A percentile compares a stretch with the other conserved stretches of the same genome.
Evolutionary conservation across 30 jellyfish, hydroid and myxozoan genomes (phyloP).

Genomic region (Pseudorhiza aurosa): DNA sequence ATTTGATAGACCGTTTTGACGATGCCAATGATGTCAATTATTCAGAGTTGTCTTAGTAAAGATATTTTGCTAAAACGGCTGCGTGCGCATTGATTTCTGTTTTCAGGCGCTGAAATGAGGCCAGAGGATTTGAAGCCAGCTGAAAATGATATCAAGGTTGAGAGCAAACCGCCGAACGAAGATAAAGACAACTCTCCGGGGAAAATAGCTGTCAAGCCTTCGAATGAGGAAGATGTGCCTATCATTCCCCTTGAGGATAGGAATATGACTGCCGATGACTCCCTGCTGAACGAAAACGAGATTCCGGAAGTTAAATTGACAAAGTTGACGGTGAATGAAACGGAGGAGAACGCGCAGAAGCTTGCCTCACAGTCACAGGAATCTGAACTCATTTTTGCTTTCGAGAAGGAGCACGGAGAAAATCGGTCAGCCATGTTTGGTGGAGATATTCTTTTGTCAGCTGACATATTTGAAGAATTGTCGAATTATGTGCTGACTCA

Average conservation of each 20-base stretch:
- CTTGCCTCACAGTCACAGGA: constrained; percentile 42
- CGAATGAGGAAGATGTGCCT: constrained; percentile 40
- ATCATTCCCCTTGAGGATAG: constrained; percentile 17
- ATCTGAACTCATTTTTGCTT: constrained; percentile 58
- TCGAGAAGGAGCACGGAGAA: constrained; percentile 77
- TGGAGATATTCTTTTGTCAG: constrained; percentile 86
- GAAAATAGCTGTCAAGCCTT: constrained; percentile 18
- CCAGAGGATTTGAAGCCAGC: not conserved
- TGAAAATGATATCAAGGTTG: constrained; percentile 5
- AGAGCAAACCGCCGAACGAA: constrained; percentile 13
- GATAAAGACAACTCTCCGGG: constrained; percentile 1
- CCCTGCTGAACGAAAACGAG: constrained; percentile 6
- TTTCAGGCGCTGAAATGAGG: not conserved
- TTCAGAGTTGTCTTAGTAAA: too few relatives aligned
- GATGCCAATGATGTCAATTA: too few relatives aligned
- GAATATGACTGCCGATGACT: constrained; percentile 43
- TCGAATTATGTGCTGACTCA: constrained; percentile 58
- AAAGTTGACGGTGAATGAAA: constrained; percentile 59
- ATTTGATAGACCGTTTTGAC: too few relatives aligned
- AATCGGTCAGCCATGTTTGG: constrained; percentile 94
- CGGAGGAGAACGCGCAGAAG: constrained; percentile 73
- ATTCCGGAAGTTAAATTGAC: constrained; percentile 47
- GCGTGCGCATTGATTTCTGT: not conserved
- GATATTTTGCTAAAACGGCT: too few relatives aligned
- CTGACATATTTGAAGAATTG: constrained; percentile 87